These are phyloP conservation scores for Ovis aries DNA, from an alignment of 2,113 vertebrate genomes.

Conservation along the genomic window ARS-UI_Ramb_v3.0 NC_056054.1:53172501-53173000, in stretches of 20 bases:
- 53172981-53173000: background rate
- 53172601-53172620: too few species aligned
- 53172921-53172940: background rate
- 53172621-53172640: background rate
- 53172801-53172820: conserved; percentile 40
- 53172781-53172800: conserved; percentile 30
- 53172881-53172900: conserved; percentile 25
- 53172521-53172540: too few species aligned
- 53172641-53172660: background rate
- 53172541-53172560: too few species aligned
- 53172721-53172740: background rate
- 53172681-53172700: background rate
- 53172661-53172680: background rate
- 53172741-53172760: conserved; percentile 22
- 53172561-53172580: too few species aligned
- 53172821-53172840: conserved; percentile 26
- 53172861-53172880: background rate
- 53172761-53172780: background rate
- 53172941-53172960: background rate
- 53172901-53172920: background rate
- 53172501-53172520: too few species aligned
- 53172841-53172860: conserved; percentile 45
- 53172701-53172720: background rate
- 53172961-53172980: background rate
- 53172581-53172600: too few species aligned